phyloP scores from a whole-genome alignment of 2,113 vertebrate species.

The Acanthisitta chloris region DNA sequence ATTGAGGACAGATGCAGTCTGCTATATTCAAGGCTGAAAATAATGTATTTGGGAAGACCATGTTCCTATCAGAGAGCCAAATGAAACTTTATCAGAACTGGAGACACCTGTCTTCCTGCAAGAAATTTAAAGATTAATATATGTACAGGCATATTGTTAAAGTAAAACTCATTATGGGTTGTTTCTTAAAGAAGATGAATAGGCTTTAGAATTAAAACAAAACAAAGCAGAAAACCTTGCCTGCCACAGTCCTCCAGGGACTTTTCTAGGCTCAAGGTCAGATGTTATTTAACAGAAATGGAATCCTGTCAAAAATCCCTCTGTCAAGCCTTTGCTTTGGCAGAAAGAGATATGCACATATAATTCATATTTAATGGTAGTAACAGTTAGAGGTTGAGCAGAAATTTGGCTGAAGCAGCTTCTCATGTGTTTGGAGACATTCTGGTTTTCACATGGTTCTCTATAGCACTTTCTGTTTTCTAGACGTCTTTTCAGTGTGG shows the following conservation, averaged over 20 bases:
- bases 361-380: neutral
- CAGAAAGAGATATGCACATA: neutral
- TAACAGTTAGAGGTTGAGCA: neutral
- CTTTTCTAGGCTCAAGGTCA: neutral
- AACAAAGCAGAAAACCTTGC: neutral
- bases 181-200: neutral
- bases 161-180: neutral
- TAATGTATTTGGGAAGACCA: neutral
- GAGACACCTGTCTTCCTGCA: neutral
- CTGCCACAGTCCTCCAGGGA: neutral
- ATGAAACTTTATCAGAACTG: neutral
- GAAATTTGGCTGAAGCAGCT: neutral
- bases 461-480: neutral
- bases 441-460: neutral
- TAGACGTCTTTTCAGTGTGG: neutral
- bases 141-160: neutral
- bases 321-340: neutral
- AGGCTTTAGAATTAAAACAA: neutral
- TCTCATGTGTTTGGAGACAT: neutral
- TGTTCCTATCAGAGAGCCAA: neutral
- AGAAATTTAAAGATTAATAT: neutral
- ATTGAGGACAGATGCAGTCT: neutral
- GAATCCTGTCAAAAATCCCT: neutral
- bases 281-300: neutral
- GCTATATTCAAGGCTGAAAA: neutral